phyloP scores from a whole-genome alignment of 2,113 vertebrate species.

The Phalacrocorax pelagicus region DNA sequence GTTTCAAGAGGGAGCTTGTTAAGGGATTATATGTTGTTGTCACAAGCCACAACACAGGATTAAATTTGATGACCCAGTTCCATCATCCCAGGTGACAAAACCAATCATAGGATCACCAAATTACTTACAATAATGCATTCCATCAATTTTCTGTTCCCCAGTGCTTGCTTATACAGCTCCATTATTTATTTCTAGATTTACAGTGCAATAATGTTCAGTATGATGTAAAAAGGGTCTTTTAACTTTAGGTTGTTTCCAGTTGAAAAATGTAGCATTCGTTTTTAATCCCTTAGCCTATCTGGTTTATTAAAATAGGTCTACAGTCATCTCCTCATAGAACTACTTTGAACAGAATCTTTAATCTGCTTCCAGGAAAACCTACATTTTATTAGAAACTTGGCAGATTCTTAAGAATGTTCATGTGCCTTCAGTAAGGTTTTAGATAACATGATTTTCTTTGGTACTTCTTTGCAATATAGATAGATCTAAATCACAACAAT shows the following conservation, averaged over 20 bases:
- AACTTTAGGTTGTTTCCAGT: background rate
- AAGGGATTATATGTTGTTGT: background rate
- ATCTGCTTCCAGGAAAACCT: constrained; percentile 9
- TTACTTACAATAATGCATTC: background rate
- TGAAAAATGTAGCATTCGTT: background rate
- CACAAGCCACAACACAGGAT: background rate
- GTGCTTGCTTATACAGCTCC: background rate
- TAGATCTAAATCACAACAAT: background rate
- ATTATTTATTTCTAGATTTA: background rate
- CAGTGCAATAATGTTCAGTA: background rate
- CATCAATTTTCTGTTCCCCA: background rate
- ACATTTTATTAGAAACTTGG: background rate
- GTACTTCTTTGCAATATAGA: background rate
- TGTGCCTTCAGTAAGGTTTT: background rate
- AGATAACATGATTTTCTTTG: background rate
- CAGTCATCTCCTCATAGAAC: background rate
- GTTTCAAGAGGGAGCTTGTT: background rate
- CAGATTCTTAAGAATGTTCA: background rate
- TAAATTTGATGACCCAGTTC: background rate
- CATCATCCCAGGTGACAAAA: background rate
- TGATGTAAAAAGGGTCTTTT: background rate
- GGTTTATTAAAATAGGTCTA: constrained; percentile 10
- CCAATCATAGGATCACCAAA: background rate
- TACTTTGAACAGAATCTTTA: background rate
- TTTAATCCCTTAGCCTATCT: background rate